phyloP scores from a whole-genome alignment of 2,113 vertebrate species.

The Zosterops lateralis region DNA sequence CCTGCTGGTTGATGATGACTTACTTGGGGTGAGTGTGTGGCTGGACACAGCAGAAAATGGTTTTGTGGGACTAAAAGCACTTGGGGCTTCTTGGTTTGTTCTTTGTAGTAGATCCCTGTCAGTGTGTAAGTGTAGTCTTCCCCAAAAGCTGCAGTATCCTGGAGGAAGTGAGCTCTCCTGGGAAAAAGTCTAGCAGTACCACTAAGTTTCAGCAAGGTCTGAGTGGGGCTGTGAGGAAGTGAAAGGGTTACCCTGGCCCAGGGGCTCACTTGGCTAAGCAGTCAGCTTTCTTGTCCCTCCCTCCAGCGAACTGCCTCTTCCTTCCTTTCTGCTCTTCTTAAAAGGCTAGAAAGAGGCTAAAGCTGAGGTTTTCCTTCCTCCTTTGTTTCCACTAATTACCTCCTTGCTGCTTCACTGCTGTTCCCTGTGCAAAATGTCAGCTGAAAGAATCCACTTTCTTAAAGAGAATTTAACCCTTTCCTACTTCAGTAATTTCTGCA shows the following conservation, averaged over 20 bases:
- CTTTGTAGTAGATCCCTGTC: background rate
- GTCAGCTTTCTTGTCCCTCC: background rate
- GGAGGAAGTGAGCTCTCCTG: background rate
- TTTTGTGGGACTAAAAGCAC: background rate
- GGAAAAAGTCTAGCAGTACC: background rate
- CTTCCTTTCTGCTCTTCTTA: background rate
- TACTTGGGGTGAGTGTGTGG: constrained; percentile 86
- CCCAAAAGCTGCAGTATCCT: background rate
- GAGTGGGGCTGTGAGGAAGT: background rate
- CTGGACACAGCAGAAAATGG: background rate
- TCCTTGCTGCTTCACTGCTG: background rate
- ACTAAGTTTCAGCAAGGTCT: background rate
- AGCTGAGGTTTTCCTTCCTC: background rate
- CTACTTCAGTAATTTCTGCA: background rate
- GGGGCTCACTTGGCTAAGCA: background rate
- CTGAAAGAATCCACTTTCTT: background rate
- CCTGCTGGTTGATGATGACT: constrained; percentile 94
- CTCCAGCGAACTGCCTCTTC: background rate
- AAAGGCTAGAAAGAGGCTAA: background rate
- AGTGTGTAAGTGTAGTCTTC: background rate
- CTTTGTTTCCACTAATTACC: background rate
- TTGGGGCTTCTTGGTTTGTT: background rate
- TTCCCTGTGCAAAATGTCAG: background rate
- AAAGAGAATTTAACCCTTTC: background rate
- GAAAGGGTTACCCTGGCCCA: background rate